Evolutionary conservation across 1,140 invertebrate genomes (phyloP).

Genomic region (Helicorthomorpha holstii): DNA sequence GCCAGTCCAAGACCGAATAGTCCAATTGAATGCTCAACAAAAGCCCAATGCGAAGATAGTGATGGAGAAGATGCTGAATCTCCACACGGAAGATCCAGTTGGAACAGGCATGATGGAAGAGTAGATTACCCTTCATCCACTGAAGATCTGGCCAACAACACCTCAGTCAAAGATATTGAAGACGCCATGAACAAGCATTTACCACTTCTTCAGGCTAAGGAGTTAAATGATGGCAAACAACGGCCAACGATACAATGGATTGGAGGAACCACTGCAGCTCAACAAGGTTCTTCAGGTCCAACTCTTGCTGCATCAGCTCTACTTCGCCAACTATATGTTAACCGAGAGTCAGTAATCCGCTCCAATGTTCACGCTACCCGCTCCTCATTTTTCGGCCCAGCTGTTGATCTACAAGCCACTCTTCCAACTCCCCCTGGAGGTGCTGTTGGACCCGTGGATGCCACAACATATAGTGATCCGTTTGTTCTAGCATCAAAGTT

Average conservation of each 20-base stretch:
- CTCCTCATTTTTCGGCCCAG: conserved; percentile 19
- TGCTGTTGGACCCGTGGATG: conserved; percentile 34
- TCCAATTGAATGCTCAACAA: neutral
- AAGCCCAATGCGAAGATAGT: neutral
- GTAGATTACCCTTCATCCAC: too few relatives aligned
- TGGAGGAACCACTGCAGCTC: conserved; percentile 38
- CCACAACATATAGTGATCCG: too few relatives aligned
- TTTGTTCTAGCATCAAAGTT: conserved; percentile 12
- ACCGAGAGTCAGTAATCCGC: conserved; percentile 81
- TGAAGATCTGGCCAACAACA: conserved; percentile 8
- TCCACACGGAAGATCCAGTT: too few relatives aligned
- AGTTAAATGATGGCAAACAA: conserved; percentile 11
- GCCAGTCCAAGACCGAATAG: neutral
- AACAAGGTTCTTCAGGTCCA: conserved; percentile 25
- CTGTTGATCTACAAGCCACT: conserved; percentile 35
- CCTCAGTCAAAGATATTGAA: conserved; percentile 62
- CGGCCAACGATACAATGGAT: conserved; percentile 88
- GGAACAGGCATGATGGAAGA: conserved; percentile 7
- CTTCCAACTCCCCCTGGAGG: conserved; percentile 65
- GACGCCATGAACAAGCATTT: conserved; percentile 92
- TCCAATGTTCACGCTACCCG: conserved; percentile 55
- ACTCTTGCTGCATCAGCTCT: conserved; percentile 62
- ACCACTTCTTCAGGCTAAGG: conserved; percentile 33
- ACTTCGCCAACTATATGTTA: conserved; percentile 74
- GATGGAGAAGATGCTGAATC: neutral